Base-by-base conservation (phyloP, 2,113 vertebrate species). In the Dicrurus megarhynchus region DNA sequence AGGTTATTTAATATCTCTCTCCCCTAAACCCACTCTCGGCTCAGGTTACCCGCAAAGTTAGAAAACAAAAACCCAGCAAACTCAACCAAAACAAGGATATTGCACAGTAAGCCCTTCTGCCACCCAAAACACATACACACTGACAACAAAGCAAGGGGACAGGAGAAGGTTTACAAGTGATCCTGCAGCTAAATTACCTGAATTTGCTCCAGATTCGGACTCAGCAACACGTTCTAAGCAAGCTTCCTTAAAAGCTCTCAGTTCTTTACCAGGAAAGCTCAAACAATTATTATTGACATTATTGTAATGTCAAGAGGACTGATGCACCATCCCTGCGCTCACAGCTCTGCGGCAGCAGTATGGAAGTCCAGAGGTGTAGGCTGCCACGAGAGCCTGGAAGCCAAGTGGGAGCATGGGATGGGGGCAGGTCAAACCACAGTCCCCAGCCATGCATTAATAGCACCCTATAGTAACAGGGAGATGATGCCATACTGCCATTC, bases 321-420 rank as follows among this genome's bases (percentile, higher is more conserved):
- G 59, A 37, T 5, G 37, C 42, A 92, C 33, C 50, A 68, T 30
- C 10, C 24, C 71, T 10, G 21, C 16, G 49, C 57, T 61, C 18
- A 0, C 44, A 75, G 61, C 32, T 67, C 71, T 30, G 16, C 0
- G 0, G 39, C 44, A 79, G 61, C 47, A 60, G 22, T 2, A 39
- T 0, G 6, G 65, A 64, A 30, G 16, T 37, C 12, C 44, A 42
- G 41, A 73, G 57, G n/a, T 8, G 3, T 0, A 24, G 3, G 3
- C 32, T 15, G 4, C 65, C 74, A 84, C 24, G 3, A 39, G 41
- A 82, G 67, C 4, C 55, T 33, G 76, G 65, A 89, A 69, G 56
- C 84, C 81, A 86, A 41, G 19, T 0, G 0, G 16, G 6, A 56
- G 16, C 17, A 63, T 0, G 2, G 64, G 50, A 74, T 26, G 47